Evolutionary conservation across 2,888 invertebrate species (phyloP).

Genomic region (Ephialtes manifestator): DNA sequence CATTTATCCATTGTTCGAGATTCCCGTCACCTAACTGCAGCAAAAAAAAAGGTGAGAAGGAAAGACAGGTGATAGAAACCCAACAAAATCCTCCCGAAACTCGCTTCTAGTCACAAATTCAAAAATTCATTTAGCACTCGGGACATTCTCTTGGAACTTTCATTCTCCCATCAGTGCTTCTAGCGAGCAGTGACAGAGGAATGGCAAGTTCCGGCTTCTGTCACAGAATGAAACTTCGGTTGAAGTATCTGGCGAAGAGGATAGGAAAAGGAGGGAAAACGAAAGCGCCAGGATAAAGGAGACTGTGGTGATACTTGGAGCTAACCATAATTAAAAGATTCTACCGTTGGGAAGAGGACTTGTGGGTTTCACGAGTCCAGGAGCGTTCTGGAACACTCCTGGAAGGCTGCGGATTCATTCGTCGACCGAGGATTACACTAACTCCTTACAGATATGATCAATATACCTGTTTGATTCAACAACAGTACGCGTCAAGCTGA

Average conservation of each 20-base stretch:
- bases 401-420: slow-evolving; percentile 71
- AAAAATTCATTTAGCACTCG: slow-evolving; percentile 53
- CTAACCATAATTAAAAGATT: slow-evolving; percentile 67
- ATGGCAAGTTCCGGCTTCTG: slow-evolving; percentile 56
- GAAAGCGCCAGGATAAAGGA: slow-evolving; percentile 43
- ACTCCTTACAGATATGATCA: slow-evolving; percentile 67
- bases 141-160: slow-evolving; percentile 48
- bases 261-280: slow-evolving; percentile 19
- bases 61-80: neutral
- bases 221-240: slow-evolving; percentile 55
- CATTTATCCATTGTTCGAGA: neutral
- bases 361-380: slow-evolving; percentile 23
- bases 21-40: neutral
- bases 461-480: slow-evolving; percentile 6
- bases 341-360: slow-evolving; percentile 23
- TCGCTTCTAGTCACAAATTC: slow-evolving; percentile 36
- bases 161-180: slow-evolving; percentile 45
- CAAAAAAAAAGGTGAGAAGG: too few relatives aligned
- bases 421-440: slow-evolving; percentile 72
- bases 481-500: neutral
- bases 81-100: neutral
- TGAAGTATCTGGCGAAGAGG: slow-evolving; percentile 27
- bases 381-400: slow-evolving; percentile 29
- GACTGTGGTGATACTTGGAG: slow-evolving; percentile 22
- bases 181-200: slow-evolving; percentile 14